Percentiles rank a stretch among this genome's conserved stretches.
These are phyloP conservation scores for Microctenopoma steveboyesi DNA, from an alignment of 2,797 vertebrate species.

Conservation along the genomic window DNA sequence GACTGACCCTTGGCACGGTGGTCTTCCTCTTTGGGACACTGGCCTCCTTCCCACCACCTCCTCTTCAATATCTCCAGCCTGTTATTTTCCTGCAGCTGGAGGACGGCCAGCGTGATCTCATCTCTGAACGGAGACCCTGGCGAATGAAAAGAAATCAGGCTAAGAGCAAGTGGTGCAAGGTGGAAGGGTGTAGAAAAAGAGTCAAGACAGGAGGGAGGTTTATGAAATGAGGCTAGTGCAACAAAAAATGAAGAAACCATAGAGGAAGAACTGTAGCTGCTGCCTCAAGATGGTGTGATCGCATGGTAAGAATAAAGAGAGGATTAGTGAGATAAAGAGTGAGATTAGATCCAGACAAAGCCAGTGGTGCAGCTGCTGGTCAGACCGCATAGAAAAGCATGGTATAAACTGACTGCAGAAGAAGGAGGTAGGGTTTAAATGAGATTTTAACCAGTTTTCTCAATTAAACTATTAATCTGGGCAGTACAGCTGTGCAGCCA, in stretches of 20 bases:
- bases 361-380: conserved; percentile 54
- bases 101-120: conserved; percentile 92
- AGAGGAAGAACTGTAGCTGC: conserved; percentile 28
- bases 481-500: neutral
- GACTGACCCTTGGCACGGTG: conserved; percentile 92
- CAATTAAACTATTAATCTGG: neutral
- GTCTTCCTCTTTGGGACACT: conserved; percentile 93
- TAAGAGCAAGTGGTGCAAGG: conserved; percentile 39
- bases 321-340: conserved; percentile 71
- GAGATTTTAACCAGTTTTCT: neutral
- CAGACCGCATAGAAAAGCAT: conserved; percentile 38
- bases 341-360: conserved; percentile 63
- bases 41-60: conserved; percentile 94
- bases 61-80: conserved; percentile 93
- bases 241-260: conserved; percentile 17
- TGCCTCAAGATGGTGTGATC: conserved; percentile 54
- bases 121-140: conserved; percentile 93
- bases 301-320: conserved; percentile 61
- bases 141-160: conserved; percentile 51
- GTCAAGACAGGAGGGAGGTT: conserved; percentile 4
- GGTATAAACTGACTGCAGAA: conserved; percentile 21
- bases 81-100: conserved; percentile 95
- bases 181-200: conserved; percentile 18
- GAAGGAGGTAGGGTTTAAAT: conserved; percentile 23
- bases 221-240: conserved; percentile 13